These are phyloP conservation scores for Karalla daura DNA, from an alignment of 2,797 vertebrate genomes.

Conservation along the genomic window DNA sequence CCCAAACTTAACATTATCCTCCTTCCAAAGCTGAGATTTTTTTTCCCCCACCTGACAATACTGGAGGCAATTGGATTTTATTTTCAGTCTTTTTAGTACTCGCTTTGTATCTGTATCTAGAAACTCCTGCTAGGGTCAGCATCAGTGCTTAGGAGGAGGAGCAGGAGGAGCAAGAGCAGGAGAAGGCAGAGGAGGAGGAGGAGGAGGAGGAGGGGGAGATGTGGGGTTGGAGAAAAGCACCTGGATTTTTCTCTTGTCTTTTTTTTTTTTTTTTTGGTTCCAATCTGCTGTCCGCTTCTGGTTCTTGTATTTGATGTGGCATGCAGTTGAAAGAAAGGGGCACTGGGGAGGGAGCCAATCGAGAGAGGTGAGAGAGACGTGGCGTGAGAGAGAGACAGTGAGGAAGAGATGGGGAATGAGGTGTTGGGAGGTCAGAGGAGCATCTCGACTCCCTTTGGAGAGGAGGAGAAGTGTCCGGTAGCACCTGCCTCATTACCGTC, in stretches of 20 bases:
- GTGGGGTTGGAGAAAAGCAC: conserved; percentile 2
- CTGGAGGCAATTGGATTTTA: conserved; percentile 16
- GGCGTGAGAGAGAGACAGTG: conserved; percentile 43
- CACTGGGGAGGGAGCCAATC: conserved; percentile 26
- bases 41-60: conserved; percentile 15
- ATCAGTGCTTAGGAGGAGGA: conserved; percentile 15
- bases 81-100: conserved; percentile 17
- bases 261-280: conserved; percentile 17
- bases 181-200: too few relatives aligned
- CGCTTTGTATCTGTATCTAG: conserved; percentile 4
- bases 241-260: too few relatives aligned
- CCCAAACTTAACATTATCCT: conserved; percentile 53
- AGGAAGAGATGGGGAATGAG: conserved; percentile 50
- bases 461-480: conserved; percentile 71
- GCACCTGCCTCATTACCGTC: conserved; percentile 82
- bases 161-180: too few relatives aligned
- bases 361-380: conserved; percentile 41
- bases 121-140: conserved; percentile 4
- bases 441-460: conserved; percentile 75
- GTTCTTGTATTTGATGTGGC: conserved; percentile 53
- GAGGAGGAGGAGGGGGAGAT: conserved; percentile 7
- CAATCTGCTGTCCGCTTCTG: conserved; percentile 44
- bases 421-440: conserved; percentile 75
- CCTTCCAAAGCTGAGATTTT: conserved; percentile 25
- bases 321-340: conserved; percentile 44